Conservation (phyloP, 2,888 invertebrate genomes). For the Oxycera nigricornis region DNA sequence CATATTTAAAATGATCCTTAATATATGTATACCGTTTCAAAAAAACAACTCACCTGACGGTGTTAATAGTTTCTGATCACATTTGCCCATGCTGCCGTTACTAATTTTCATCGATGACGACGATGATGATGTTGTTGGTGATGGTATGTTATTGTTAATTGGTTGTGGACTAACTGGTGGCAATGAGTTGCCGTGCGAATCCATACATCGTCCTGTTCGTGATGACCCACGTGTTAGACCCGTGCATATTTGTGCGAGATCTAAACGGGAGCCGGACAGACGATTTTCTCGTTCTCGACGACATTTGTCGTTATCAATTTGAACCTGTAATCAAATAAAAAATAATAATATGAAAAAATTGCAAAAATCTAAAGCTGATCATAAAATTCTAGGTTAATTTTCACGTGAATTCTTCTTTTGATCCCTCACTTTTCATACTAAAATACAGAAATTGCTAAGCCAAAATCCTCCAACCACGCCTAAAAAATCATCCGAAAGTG, state of each 20-base stretch:
- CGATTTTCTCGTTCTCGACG: constrained; percentile 60
- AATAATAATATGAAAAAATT: too few relatives aligned
- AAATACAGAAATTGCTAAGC: too few relatives aligned
- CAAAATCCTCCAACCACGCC: too few relatives aligned
- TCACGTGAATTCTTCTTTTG: too few relatives aligned
- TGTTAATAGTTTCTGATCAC: constrained; percentile 59
- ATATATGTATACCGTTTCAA: too few relatives aligned
- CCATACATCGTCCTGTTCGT: constrained; percentile 53
- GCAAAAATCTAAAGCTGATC: too few relatives aligned
- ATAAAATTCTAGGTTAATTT: too few relatives aligned
- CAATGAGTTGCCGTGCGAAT: constrained; percentile 57
- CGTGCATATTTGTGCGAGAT: constrained; percentile 59
- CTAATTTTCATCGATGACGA: constrained; percentile 44
- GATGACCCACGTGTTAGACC: constrained; percentile 49
- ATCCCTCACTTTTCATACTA: too few relatives aligned
- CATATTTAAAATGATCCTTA: too few relatives aligned
- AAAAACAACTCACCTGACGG: constrained; percentile 58
- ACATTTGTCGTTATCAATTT: constrained; percentile 62
- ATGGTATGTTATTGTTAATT: constrained; percentile 49
- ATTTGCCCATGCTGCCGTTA: constrained; percentile 50
- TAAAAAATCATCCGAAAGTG: too few relatives aligned
- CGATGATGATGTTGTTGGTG: constrained; percentile 45
- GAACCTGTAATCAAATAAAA: constrained; percentile 55
- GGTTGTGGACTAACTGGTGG: constrained; percentile 52
- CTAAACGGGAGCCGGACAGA: constrained; percentile 56